Percentiles rank a stretch among this genome's conserved stretches.
phyloP scores from a whole-genome alignment of 2,888 invertebrate species.

The Osmoderma eremita region DNA sequence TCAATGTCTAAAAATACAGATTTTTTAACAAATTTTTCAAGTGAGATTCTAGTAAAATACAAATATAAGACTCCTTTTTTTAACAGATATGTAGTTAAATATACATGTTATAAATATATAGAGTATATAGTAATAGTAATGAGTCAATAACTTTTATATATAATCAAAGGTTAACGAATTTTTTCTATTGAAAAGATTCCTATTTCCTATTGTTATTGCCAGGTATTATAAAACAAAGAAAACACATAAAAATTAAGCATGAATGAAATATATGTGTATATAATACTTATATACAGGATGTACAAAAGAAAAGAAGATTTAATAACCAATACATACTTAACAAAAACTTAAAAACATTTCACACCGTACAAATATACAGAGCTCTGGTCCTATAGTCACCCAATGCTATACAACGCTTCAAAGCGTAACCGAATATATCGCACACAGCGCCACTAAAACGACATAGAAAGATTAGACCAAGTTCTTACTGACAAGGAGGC shows the following conservation, averaged over 20 bases:
- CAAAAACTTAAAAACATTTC: conserved; percentile 1
- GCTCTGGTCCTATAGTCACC: too few species aligned
- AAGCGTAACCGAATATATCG: too few species aligned
- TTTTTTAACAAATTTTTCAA: conserved; percentile 47
- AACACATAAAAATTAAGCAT: background rate
- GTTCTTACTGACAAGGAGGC: too few species aligned
- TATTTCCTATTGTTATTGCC: conserved; percentile 12
- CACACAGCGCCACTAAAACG: too few species aligned
- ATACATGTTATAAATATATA: conserved; percentile 26
- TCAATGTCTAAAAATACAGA: conserved; percentile 51
- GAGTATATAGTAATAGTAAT: conserved; percentile 33
- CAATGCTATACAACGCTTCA: too few species aligned
- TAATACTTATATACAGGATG: conserved; percentile 32
- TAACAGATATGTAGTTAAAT: conserved; percentile 42
- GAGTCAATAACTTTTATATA: conserved; percentile 30
- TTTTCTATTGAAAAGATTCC: conserved; percentile 33
- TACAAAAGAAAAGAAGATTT: conserved; percentile 17
- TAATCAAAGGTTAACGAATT: conserved; percentile 38
- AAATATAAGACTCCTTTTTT: conserved; percentile 34
- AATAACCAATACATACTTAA: too few species aligned
- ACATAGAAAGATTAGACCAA: too few species aligned
- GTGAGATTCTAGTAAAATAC: conserved; percentile 39
- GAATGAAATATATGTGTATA: background rate
- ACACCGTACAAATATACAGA: too few species aligned
- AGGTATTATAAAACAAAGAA: background rate